Conservation (phyloP, 2,113 vertebrate species). For the Tupaia tana region DNA sequence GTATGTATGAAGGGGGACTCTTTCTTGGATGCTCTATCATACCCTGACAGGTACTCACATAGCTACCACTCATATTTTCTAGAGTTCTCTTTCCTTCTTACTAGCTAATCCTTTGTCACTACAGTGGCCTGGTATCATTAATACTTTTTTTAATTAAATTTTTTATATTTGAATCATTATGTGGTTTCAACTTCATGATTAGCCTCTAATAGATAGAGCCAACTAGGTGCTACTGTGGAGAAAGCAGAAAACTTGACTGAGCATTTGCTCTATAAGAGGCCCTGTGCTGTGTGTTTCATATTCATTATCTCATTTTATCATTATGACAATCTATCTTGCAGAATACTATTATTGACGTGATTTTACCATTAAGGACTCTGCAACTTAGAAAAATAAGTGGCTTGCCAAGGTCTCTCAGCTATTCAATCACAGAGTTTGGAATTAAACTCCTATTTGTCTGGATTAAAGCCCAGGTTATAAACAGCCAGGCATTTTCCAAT, state of each 20-base stretch:
- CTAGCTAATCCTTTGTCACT: not conserved
- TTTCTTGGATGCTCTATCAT: not conserved
- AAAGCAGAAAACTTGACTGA: not conserved
- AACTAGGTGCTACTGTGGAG: too few relatives aligned
- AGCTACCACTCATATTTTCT: not conserved
- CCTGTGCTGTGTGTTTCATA: not conserved
- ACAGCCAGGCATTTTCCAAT: not conserved
- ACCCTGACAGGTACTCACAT: not conserved
- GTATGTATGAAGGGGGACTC: too few relatives aligned
- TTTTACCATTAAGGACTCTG: not conserved
- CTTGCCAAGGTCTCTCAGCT: not conserved
- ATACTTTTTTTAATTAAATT: not conserved
- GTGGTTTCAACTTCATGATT: not conserved
- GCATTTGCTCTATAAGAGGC: not conserved
- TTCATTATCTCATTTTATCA: not conserved
- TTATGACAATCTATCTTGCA: not conserved
- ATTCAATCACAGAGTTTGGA: not conserved
- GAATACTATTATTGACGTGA: not conserved
- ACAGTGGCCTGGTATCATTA: not conserved
- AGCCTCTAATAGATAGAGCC: not conserved
- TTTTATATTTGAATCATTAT: not conserved
- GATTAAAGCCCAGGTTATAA: not conserved
- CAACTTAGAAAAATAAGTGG: not conserved
- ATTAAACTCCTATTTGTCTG: not conserved
- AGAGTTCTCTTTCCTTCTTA: constrained; percentile 1